A percentile compares a stretch with the other conserved stretches of the same genome.
These are phyloP conservation scores for Lasioglossum marginatum DNA, from an alignment of 2,888 invertebrate genomes.

Conservation along the genomic window DNA sequence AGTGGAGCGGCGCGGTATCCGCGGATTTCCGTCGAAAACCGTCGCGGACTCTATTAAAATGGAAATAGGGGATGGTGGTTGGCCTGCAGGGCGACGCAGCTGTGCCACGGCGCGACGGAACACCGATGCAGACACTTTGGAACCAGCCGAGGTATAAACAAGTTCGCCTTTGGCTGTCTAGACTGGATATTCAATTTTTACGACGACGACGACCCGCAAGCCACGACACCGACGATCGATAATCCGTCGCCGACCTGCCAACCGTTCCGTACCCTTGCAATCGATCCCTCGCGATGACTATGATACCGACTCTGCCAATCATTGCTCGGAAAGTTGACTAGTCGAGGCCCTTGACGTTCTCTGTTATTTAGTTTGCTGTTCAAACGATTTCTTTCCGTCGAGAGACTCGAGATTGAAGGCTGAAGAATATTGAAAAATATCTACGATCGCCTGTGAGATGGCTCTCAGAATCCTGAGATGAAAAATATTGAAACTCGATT, in stretches of 20 bases:
- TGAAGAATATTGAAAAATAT: background rate
- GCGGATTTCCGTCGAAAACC: background rate
- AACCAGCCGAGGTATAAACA: background rate
- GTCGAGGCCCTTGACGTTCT: background rate
- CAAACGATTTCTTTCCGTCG: background rate
- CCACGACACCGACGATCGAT: constrained; percentile 22
- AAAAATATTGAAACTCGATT: background rate
- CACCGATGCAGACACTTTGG: background rate
- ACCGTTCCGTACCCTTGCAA: background rate
- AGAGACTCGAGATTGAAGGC: background rate
- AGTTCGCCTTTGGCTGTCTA: constrained; percentile 36
- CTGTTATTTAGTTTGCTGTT: background rate
- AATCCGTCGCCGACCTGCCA: background rate
- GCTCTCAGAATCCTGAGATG: background rate
- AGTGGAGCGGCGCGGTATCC: background rate
- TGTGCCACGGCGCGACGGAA: background rate
- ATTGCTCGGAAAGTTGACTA: background rate
- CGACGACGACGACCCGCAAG: background rate
- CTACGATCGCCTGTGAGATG: background rate
- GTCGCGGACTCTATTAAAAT: background rate
- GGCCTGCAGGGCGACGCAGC: background rate
- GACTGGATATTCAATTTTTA: constrained; percentile 42
- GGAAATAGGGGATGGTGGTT: background rate
- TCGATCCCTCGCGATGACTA: background rate
- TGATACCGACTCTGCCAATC: background rate